A percentile compares a stretch with the other conserved stretches of the same genome.
Evolutionary conservation across 2,797 vertebrate species (phyloP).

Genomic region (Synanceia verrucosa): DNA sequence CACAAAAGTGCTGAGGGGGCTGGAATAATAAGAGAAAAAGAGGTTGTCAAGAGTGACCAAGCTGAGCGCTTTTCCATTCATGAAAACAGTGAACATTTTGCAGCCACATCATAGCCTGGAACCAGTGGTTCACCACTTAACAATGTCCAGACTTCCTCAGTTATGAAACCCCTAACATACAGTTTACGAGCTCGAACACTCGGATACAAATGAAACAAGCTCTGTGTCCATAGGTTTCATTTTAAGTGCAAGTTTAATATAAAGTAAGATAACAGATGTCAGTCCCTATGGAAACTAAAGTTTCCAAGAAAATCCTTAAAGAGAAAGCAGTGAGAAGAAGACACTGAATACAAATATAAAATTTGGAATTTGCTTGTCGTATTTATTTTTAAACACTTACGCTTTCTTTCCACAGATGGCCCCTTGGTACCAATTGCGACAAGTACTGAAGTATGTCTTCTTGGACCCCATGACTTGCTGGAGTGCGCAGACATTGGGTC

Average conservation of each 20-base stretch:
- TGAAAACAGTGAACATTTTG: slow-evolving; percentile 57
- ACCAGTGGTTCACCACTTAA: slow-evolving; percentile 64
- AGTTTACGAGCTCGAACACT: slow-evolving; percentile 34
- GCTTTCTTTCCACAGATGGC: slow-evolving; percentile 97
- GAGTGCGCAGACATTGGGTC: slow-evolving; percentile 95
- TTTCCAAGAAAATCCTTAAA: slow-evolving; percentile 44
- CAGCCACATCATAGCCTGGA: slow-evolving; percentile 70
- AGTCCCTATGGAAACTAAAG: slow-evolving; percentile 51
- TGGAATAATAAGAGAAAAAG: slow-evolving; percentile 44
- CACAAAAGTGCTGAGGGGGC: slow-evolving; percentile 60
- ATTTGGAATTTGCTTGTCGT: slow-evolving; percentile 11
- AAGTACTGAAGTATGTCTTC: slow-evolving; percentile 99
- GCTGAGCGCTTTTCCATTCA: slow-evolving; percentile 66
- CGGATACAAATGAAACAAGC: slow-evolving; percentile 30
- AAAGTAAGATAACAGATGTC: slow-evolving; percentile 69
- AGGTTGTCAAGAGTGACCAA: slow-evolving; percentile 31
- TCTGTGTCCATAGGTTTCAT: slow-evolving; percentile 49
- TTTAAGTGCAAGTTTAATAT: slow-evolving; percentile 21
- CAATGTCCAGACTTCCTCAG: slow-evolving; percentile 5
- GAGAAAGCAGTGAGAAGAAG: slow-evolving; percentile 4
- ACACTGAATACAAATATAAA: neutral
- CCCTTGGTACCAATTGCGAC: slow-evolving; percentile 95
- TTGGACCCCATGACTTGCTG: slow-evolving; percentile 96
- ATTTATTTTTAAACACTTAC: slow-evolving; percentile 84
- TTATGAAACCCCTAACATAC: slow-evolving; percentile 29